Evolutionary conservation across 2,888 invertebrate species (phyloP), one percentile per base, ranked within the genome.

Genomic region (Dynastes hyllus): DNA sequence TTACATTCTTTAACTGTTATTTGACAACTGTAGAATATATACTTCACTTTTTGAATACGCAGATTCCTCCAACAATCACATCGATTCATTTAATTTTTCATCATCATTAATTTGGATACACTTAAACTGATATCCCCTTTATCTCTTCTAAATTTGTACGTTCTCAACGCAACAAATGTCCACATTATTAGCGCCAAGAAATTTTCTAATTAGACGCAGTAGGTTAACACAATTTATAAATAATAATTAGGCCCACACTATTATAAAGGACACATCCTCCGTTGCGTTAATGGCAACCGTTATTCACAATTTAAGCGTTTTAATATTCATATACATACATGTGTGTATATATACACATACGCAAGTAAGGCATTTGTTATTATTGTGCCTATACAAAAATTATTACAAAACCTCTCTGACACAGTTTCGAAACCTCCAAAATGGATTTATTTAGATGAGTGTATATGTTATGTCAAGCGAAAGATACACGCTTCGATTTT

Each of bases 231-330:
- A 69, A 69, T 69, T 69, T 69, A 69, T 29, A 50, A 37, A 69
- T 69, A 69, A 69, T 69, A 75, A 75, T 45, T 75, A 50, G 40
- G 61, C 61, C 73, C 58, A 61, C 73, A 58, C 73, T 5, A 75
- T 40, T 37, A 40, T 3, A 50, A 75, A 75, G 55, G 61, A 45
- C 40, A 61, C 73, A 75, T 75, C 73, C 73, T 75, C 73, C 63
- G 61, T 75, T 27, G 55, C 61, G 32, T 75, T 75, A 75, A 27
- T 45, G 61, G 13, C 45, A 40, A 75, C 73, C 40, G 73, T 75
- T 75, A 61, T 45, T 45, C 73, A 75, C 73, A 40, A 61, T 45
- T 75, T 75, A 69, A 69, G 16, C 27, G 13, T n/a, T 37, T 37
- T 69, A 51, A 69, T 69, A 69, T 69, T 51, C 63, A 27, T 55